phyloP scores from a whole-genome alignment of 2,797 vertebrate species.

The Danio choprae region DNA sequence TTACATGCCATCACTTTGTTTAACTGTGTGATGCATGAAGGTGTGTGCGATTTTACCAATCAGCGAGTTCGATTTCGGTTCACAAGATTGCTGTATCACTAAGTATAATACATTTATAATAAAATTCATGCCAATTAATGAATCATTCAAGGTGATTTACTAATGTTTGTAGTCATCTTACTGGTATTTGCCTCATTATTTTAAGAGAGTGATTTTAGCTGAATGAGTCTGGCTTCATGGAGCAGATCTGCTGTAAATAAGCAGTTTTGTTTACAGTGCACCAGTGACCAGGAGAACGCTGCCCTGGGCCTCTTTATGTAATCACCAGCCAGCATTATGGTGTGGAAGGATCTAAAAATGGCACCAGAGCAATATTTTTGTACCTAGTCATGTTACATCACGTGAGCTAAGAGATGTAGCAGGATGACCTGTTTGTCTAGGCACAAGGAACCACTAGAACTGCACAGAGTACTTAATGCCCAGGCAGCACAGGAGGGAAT shows the following conservation, averaged over 20 bases:
- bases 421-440: conserved; percentile 24
- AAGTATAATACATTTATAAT: too few species aligned
- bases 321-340: conserved; percentile 27
- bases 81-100: too few species aligned
- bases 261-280: conserved; percentile 14
- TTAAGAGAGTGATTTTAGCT: neutral
- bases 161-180: too few species aligned
- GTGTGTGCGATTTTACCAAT: too few species aligned
- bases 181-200: neutral
- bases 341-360: conserved; percentile 62
- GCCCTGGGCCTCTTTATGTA: conserved; percentile 54
- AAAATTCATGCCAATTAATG: too few species aligned
- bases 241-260: conserved; percentile 1
- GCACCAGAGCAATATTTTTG: conserved; percentile 42
- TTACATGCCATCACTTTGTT: too few species aligned
- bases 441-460: conserved; percentile 35
- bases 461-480: conserved; percentile 45
- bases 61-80: too few species aligned
- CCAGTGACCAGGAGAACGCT: neutral
- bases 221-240: neutral
- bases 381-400: conserved; percentile 38
- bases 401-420: conserved; percentile 57
- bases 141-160: too few species aligned
- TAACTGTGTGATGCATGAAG: too few species aligned
- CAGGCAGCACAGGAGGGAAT: neutral